Evolutionary conservation across 2,113 vertebrate genomes (phyloP).

Genomic region (Pangasianodon hypophthalmus): DNA sequence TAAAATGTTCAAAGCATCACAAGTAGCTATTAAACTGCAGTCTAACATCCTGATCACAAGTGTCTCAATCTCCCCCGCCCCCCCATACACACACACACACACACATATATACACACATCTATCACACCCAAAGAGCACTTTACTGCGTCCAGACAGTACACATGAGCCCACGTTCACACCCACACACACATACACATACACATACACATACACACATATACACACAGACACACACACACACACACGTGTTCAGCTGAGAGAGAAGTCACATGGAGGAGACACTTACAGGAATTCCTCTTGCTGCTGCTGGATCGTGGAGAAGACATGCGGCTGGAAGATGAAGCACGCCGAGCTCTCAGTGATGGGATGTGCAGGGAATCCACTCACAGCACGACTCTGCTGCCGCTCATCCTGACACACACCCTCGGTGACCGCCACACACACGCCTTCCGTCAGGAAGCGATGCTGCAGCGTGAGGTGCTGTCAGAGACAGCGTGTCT

Average conservation of each 20-base stretch:
- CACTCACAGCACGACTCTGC: conserved; percentile 28
- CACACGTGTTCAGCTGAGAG: background rate
- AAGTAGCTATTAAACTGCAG: background rate
- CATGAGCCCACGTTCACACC: background rate
- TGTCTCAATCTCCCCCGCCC: background rate
- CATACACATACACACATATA: background rate
- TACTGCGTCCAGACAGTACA: background rate
- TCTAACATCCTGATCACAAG: background rate
- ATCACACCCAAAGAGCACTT: background rate
- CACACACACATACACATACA: background rate
- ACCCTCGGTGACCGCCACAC: background rate
- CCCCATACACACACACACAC: background rate
- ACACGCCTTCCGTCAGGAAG: conserved; percentile 12
- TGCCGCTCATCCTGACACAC: conserved; percentile 22
- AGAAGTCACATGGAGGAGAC: conserved; percentile 50
- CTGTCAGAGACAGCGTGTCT: conserved; percentile 25
- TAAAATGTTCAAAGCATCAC: background rate
- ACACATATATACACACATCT: background rate
- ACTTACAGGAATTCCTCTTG: conserved; percentile 83
- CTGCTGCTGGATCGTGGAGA: conserved; percentile 70
- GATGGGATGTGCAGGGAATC: conserved; percentile 3
- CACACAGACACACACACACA: conserved; percentile 6
- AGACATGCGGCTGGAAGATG: conserved; percentile 75
- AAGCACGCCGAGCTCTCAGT: conserved; percentile 71
- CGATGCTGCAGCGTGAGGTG: conserved; percentile 17